Evolutionary conservation across 2,888 invertebrate species (phyloP), one percentile per base, ranked within the genome.

Genomic region (Cephus rjabovi): DNA sequence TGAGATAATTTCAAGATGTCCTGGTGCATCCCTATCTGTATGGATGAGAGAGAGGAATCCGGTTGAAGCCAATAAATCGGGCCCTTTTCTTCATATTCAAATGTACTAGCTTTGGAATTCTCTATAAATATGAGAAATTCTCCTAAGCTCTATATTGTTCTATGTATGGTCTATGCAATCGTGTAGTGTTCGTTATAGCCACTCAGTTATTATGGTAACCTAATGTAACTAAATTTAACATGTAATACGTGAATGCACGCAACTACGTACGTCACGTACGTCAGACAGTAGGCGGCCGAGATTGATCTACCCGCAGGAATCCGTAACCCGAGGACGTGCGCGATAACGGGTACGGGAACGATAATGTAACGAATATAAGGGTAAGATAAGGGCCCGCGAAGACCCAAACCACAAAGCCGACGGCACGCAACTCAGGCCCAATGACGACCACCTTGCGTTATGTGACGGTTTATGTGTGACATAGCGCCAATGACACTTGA

Each of bases 341-440:
- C 81, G 83, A 85, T 79, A 81, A 82, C 86, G 89, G 89, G 87
- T 87, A 87, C 84, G 85, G 83, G 83, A 83, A 86, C 84, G 85
- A 89, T 88, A 87, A 87, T 86, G 87, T 86, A 87, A 86, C 86
- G 87, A 86, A 84, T 77, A 78, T 79, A 76, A 69, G 82, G 40
- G 40, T 56, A 56, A 87, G 88, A 88, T 88, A 88, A 87, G 86
- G 82, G 73, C 75, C 40, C 76, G 79, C 74, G 79, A 75, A 79
- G 79, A 75, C 78, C 68, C 78, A 69, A 79, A 81, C 81, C 77
- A 80, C 85, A 85, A 85, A 84, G 76, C 80, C 79, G 81, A 33
- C 77, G 79, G 71, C 76, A 78, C 76, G 69, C 71, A 56, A 56
- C 40, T 15, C 40, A 23, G 40, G 40, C 40, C 40, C 40, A 9